Evolutionary conservation across 2,113 vertebrate species (phyloP).

Genomic region (Pelusios castaneus): DNA sequence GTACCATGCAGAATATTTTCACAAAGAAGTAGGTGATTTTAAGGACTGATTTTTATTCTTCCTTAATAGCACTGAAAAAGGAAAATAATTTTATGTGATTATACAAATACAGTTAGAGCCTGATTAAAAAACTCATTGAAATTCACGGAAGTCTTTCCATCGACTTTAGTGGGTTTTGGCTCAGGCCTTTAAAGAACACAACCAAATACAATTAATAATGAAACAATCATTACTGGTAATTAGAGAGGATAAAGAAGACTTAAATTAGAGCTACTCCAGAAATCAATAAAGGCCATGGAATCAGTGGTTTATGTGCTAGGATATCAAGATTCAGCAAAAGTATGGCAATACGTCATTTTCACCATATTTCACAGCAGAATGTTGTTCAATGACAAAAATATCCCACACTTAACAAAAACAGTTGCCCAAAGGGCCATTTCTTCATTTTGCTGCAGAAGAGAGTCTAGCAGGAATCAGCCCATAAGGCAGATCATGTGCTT

Average conservation of each 20-base stretch:
- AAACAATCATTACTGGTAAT: slow-evolving; percentile 58
- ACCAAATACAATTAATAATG: slow-evolving; percentile 42
- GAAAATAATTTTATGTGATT: background rate
- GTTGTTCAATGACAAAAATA: background rate
- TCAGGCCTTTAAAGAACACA: background rate
- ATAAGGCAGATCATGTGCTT: background rate
- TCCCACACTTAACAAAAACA: background rate
- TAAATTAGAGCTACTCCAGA: slow-evolving; percentile 11
- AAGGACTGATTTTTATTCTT: background rate
- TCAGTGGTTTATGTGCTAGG: background rate
- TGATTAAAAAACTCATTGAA: background rate
- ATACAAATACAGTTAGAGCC: background rate
- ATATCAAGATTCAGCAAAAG: background rate
- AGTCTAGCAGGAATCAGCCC: background rate
- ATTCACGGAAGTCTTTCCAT: background rate
- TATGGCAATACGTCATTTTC: background rate
- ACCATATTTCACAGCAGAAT: background rate
- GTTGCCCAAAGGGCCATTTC: background rate
- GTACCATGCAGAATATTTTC: slow-evolving; percentile 6
- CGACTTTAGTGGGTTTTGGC: background rate
- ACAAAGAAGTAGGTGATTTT: background rate
- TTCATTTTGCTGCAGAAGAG: background rate
- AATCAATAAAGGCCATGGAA: slow-evolving; percentile 37
- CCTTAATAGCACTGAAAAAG: background rate
- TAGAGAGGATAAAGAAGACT: background rate